These are phyloP conservation scores for Conistra vaccinii DNA, from an alignment of 2,888 invertebrate genomes.

Conservation along the genomic window DNA sequence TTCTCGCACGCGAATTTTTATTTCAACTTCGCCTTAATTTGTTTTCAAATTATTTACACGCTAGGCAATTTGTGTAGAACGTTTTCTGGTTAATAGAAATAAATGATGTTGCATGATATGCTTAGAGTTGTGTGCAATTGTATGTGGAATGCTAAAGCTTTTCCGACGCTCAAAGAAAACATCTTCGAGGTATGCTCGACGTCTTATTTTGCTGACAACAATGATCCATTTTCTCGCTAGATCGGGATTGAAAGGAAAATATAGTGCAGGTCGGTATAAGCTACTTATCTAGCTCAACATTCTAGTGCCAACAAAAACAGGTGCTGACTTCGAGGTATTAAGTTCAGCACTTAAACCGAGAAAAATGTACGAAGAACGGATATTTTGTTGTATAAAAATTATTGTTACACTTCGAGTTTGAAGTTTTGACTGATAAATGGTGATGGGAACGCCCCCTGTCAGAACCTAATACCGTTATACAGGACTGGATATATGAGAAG, in stretches of 20 bases:
- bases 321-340: conserved; percentile 16
- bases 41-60: conserved; percentile 63
- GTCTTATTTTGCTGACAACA: conserved; percentile 57
- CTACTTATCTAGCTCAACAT: conserved; percentile 46
- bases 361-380: conserved; percentile 17
- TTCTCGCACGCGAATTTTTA: conserved; percentile 61
- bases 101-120: conserved; percentile 51
- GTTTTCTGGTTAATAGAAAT: conserved; percentile 55
- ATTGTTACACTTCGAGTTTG: conserved; percentile 16
- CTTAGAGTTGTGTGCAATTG: conserved; percentile 41
- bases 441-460: conserved; percentile 46
- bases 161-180: conserved; percentile 49
- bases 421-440: conserved; percentile 47
- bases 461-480: conserved; percentile 53
- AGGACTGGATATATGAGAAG: conserved; percentile 47
- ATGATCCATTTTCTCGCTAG: conserved; percentile 60
- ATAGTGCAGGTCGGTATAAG: conserved; percentile 52
- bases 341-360: conserved; percentile 12
- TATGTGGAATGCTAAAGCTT: conserved; percentile 43
- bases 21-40: conserved; percentile 62
- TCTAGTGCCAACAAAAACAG: conserved; percentile 44
- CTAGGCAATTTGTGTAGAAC: conserved; percentile 56
- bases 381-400: conserved; percentile 12
- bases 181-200: conserved; percentile 37
- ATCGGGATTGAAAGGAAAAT: conserved; percentile 56